Percentiles rank a stretch among this genome's conserved stretches.
phyloP scores from a whole-genome alignment of 2,113 vertebrate genomes.

The Falco punctatus region DNA sequence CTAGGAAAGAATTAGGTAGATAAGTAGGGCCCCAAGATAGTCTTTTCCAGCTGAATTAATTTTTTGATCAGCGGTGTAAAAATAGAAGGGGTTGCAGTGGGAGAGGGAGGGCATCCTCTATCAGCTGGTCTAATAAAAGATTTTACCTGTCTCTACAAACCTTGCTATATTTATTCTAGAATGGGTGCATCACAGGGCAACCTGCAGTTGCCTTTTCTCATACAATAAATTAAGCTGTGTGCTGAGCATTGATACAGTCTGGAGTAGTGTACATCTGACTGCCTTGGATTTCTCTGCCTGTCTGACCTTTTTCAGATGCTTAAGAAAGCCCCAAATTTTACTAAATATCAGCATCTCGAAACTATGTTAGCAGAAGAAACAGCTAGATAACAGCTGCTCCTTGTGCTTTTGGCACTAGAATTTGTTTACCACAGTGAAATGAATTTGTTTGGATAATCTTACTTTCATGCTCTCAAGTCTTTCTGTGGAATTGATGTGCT shows the following conservation, averaged over 20 bases:
- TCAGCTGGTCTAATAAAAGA: background rate
- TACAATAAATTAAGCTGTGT: background rate
- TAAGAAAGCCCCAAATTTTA: background rate
- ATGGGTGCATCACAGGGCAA: background rate
- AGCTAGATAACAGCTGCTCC: background rate
- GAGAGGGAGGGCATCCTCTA: background rate
- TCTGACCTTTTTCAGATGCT: background rate
- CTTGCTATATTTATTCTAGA: background rate
- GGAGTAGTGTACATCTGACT: background rate
- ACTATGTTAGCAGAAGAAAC: background rate
- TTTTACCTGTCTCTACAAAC: background rate
- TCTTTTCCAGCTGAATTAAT: background rate
- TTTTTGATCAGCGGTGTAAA: background rate
- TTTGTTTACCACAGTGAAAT: conserved; percentile 18
- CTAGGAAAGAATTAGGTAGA: background rate
- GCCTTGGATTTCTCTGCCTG: background rate
- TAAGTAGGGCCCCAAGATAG: background rate
- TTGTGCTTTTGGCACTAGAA: background rate
- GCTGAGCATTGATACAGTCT: background rate
- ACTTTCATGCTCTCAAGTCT: background rate
- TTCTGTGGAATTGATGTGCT: background rate
- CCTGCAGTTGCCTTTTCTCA: background rate
- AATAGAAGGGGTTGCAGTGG: background rate
- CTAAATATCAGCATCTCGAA: background rate
- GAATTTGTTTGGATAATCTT: conserved; percentile 22